These are phyloP conservation scores for Probaryconus sp. DNA, from an alignment of 1,140 invertebrate species.

Conservation along the genomic window DNA sequence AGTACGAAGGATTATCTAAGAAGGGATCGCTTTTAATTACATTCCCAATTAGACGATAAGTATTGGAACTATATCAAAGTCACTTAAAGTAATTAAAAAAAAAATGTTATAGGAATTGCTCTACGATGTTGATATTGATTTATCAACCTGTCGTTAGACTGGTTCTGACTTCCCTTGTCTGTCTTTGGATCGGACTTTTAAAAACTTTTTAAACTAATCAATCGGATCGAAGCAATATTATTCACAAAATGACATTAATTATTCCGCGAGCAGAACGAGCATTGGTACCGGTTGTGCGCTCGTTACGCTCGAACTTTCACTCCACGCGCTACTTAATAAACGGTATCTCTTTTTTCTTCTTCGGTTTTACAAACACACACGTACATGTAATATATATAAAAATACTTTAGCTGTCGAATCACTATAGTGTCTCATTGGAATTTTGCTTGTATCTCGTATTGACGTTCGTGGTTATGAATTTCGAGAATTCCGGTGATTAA, in stretches of 20 bases:
- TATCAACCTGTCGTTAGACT: conserved; percentile 38
- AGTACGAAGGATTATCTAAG: too few relatives aligned
- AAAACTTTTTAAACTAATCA: conserved; percentile 20
- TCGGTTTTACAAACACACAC: conserved; percentile 6
- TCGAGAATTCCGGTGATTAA: background rate
- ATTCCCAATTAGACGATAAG: background rate
- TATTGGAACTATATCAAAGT: background rate
- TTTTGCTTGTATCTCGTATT: background rate
- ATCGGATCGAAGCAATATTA: conserved; percentile 36
- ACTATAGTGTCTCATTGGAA: conserved; percentile 2
- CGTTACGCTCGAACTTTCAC: conserved; percentile 68
- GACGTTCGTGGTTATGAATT: too few relatives aligned
- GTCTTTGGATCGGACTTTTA: conserved; percentile 14
- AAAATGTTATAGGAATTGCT: background rate
- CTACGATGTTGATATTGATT: conserved; percentile 16
- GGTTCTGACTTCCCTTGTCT: conserved; percentile 27
- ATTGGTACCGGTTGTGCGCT: conserved; percentile 55
- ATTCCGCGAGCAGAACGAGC: conserved; percentile 56
- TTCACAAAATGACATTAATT: conserved; percentile 64
- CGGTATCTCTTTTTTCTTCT: conserved; percentile 54
- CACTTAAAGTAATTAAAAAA: conserved; percentile 8
- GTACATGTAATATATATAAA: too few relatives aligned
- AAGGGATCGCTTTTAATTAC: too few relatives aligned
- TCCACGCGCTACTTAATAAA: conserved; percentile 66
- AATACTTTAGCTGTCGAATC: background rate